Percentiles rank a stretch among this genome's conserved stretches.
phyloP scores from a whole-genome alignment of 1,140 invertebrate species.

The Tetragonula clypearis region DNA sequence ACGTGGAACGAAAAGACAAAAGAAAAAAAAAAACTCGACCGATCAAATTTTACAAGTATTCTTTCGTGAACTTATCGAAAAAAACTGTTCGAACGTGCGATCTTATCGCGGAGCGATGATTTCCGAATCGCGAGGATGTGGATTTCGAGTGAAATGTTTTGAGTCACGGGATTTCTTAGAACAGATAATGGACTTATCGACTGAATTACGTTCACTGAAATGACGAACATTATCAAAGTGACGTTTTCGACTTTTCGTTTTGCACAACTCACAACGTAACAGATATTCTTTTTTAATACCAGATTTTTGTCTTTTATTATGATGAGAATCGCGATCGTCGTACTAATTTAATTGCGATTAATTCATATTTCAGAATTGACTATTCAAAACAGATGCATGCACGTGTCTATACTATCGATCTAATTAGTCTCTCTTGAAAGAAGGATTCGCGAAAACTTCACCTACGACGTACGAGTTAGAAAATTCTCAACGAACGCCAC shows the following conservation, averaged over 20 bases:
- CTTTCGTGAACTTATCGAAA: too few species aligned
- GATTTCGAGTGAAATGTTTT: background rate
- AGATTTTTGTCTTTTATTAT: background rate
- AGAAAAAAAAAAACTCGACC: background rate
- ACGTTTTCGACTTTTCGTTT: background rate
- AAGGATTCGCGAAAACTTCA: background rate
- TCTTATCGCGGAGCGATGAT: too few species aligned
- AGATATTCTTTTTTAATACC: too few species aligned
- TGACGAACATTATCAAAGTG: background rate
- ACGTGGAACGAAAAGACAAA: conserved; percentile 26
- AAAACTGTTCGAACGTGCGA: background rate
- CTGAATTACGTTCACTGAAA: background rate
- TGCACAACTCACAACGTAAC: too few species aligned
- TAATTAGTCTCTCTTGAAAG: background rate
- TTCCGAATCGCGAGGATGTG: background rate
- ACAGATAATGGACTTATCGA: background rate
- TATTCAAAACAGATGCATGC: too few species aligned
- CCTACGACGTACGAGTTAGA: background rate
- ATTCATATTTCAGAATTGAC: too few species aligned
- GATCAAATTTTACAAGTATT: conserved; percentile 18
- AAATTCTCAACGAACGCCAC: conserved; percentile 21
- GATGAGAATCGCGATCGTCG: background rate
- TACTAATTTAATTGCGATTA: background rate
- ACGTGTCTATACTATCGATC: background rate
- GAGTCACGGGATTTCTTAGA: background rate